These are phyloP conservation scores for Periplaneta americana DNA, from an alignment of 1,140 invertebrate genomes.

Conservation along the genomic window DNA sequence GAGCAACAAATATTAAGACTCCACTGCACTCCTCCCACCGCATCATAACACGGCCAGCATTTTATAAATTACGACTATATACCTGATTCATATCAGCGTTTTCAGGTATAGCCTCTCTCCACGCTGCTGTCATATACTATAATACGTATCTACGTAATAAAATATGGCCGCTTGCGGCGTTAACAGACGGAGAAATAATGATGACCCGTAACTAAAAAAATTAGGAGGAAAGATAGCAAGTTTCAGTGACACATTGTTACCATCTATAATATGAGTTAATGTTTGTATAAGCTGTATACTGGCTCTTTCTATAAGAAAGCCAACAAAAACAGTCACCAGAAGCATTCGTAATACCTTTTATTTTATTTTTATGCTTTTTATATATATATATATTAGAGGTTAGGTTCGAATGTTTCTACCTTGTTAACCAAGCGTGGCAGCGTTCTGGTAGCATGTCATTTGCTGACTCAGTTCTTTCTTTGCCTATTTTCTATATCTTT, in stretches of 20 bases:
- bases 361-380: too few species aligned
- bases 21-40: not conserved
- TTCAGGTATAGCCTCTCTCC: not conserved
- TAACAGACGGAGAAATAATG: not conserved
- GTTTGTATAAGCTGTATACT: not conserved
- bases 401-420: too few species aligned
- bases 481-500: too few species aligned
- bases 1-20: not conserved
- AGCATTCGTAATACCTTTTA: too few species aligned
- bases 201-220: not conserved
- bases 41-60: not conserved
- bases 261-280: not conserved
- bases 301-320: not conserved
- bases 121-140: not conserved
- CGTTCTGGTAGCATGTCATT: too few species aligned
- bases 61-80: not conserved
- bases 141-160: not conserved
- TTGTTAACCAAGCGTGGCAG: too few species aligned
- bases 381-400: too few species aligned
- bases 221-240: not conserved
- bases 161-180: not conserved
- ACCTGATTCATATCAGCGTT: not conserved
- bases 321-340: too few species aligned
- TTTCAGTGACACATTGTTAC: not conserved
- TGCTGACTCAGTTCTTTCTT: too few species aligned